Evolutionary conservation across 2,888 invertebrate genomes (phyloP).

Genomic region (Stictocephala bisonia): DNA sequence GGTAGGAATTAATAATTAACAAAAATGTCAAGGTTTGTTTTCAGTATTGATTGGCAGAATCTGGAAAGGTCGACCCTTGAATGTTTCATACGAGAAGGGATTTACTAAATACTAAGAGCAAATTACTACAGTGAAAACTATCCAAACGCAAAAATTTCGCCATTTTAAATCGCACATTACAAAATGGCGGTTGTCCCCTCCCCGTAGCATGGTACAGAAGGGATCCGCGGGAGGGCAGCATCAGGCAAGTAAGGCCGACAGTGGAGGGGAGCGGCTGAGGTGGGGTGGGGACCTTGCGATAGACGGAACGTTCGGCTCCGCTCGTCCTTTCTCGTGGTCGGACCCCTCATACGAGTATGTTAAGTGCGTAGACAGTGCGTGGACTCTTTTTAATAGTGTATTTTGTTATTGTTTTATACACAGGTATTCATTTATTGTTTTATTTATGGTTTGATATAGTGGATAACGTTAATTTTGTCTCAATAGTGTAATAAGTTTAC

Average conservation of each 20-base stretch:
- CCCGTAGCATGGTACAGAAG: constrained; percentile 12
- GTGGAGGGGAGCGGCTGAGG: constrained; percentile 19
- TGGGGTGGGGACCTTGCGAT: constrained; percentile 21
- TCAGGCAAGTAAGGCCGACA: neutral
- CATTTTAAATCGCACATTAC: constrained; percentile 48
- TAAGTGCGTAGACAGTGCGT: constrained; percentile 41
- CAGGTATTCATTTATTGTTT: constrained; percentile 32
- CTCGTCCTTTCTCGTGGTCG: constrained; percentile 35
- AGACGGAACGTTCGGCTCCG: constrained; percentile 27
- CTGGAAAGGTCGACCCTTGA: no score
- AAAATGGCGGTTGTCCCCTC: constrained; percentile 42
- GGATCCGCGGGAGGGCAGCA: constrained; percentile 42
- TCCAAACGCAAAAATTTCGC: constrained; percentile 44
- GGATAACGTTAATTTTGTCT: neutral
- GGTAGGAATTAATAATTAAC: no score
- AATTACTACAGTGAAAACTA: no score
- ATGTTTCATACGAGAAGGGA: no score
- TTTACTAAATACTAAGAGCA: neutral
- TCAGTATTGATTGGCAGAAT: no score
- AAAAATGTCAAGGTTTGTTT: no score
- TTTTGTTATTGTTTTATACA: constrained; percentile 42
- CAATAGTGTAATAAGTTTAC: constrained; percentile 6
- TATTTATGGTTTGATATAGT: constrained; percentile 25
- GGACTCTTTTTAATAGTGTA: constrained; percentile 39
- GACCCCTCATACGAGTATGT: constrained; percentile 38